Base-by-base conservation (phyloP, 2,797 vertebrate genomes). In the Anguilla megastoma region DNA sequence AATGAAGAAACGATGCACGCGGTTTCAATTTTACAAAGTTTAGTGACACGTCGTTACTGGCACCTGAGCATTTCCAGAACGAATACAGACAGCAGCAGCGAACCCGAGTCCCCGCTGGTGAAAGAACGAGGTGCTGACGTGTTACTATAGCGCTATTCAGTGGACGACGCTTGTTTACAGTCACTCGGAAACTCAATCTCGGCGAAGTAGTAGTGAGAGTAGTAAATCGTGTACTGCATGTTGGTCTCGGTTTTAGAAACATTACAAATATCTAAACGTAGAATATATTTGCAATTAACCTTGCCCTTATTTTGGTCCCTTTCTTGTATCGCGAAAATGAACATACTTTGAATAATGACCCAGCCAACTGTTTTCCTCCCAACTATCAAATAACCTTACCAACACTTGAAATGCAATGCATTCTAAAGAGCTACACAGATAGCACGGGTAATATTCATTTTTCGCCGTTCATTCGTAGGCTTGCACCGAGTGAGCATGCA, bases 71-170 rank as follows among this genome's bases (percentile, higher is more conserved):
- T 84, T 84, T 54, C 0, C 9, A 4, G 9, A 52, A 27, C 82
- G 50, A 24, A 18, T 48, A 41, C 18, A 54, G 30, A 54, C n/a
- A 16, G 52, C 50, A 84, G 12, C 52, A n/a, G 10, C 30, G 2
- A 41, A 36, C 27, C 27, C 33, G 74, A 45, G 16, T 16, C 36
- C 36, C 33, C 14, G 33, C 69, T 18, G 87, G 69, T 85, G 66
- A 91, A 92, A 91, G 91, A 91, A 90, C 36, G 41, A 63, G 87
- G 93, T 95, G 94, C 95, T 96, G 96, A 96, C 94, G 96, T 96
- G 95, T 96, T 96, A 96, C 96, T 96, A 95, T 93, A 92, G 92
- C 95, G 94, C 95, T 95, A 93, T 95, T 94, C 94, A 91, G 88
- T 91, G 50, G 30, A 27, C 21, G 88, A 91, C 91, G 63, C 86